A percentile compares a stretch with the other conserved stretches of the same genome.
Conservation (phyloP, 2,888 invertebrate species). For the Epinotia bilunana region DNA sequence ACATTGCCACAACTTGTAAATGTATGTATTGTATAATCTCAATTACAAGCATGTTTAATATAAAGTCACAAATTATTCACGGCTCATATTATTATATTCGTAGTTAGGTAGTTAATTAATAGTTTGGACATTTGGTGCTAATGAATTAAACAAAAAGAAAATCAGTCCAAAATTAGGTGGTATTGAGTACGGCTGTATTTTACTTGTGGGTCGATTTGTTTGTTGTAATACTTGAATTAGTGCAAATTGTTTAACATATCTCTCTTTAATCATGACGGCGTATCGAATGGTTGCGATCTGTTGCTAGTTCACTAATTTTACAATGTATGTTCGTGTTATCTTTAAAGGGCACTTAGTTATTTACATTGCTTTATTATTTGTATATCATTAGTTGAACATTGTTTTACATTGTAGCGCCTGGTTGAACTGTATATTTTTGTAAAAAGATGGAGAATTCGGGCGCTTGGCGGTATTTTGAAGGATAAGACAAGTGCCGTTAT, state of each 20-base stretch:
- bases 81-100: slow-evolving; percentile 53
- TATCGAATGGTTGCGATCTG: slow-evolving; percentile 29
- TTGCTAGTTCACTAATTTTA: slow-evolving; percentile 34
- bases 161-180: slow-evolving; percentile 68
- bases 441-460: slow-evolving; percentile 22
- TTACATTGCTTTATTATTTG: slow-evolving; percentile 24
- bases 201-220: slow-evolving; percentile 31
- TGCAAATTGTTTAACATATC: slow-evolving; percentile 36
- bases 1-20: slow-evolving; percentile 29
- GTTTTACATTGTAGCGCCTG: slow-evolving; percentile 24
- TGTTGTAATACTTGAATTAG: slow-evolving; percentile 29
- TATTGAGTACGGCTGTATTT: slow-evolving; percentile 42
- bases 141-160: slow-evolving; percentile 61
- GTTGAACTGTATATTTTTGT: slow-evolving; percentile 38
- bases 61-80: slow-evolving; percentile 48
- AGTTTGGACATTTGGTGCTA: slow-evolving; percentile 81
- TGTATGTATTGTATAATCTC: slow-evolving; percentile 23
- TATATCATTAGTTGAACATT: slow-evolving; percentile 25
- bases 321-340: slow-evolving; percentile 19
- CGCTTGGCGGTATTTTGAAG: slow-evolving; percentile 35
- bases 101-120: slow-evolving; percentile 71
- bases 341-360: slow-evolving; percentile 43
- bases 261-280: slow-evolving; percentile 27
- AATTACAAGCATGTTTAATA: slow-evolving; percentile 33
- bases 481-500: neutral